Conservation (phyloP, 1,140 invertebrate species). For the Temnothorax curvispinosus region DNA sequence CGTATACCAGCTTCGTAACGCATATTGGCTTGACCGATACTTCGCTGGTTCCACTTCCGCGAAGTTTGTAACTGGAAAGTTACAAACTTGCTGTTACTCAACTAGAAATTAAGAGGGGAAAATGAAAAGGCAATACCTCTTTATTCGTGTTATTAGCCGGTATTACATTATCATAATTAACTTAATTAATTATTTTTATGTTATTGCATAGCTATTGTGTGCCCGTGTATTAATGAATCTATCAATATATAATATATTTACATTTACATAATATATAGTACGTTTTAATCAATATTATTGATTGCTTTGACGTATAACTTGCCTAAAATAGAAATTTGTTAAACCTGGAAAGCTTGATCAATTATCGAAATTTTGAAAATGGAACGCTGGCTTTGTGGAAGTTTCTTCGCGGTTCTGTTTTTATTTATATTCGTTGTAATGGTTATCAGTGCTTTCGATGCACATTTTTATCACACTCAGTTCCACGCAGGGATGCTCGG, state of each 20-base stretch:
- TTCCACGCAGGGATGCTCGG: not conserved
- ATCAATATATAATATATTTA: not conserved
- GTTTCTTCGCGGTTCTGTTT: not conserved
- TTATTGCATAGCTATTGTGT: not conserved
- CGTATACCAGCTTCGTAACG: constrained; percentile 34
- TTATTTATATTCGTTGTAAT: not conserved
- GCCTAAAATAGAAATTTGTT: not conserved
- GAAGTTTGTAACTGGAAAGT: constrained; percentile 33
- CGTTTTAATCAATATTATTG: not conserved
- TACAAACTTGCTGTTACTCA: not conserved
- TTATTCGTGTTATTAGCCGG: not conserved
- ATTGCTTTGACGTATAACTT: not conserved
- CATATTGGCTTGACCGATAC: constrained; percentile 23
- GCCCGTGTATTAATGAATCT: not conserved
- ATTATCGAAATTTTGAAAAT: not conserved
- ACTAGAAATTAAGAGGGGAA: constrained; percentile 4
- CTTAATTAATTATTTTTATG: not conserved
- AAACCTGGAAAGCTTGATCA: not conserved
- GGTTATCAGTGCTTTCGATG: constrained; percentile 1
- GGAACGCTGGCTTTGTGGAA: not conserved
- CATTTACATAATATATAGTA: not conserved
- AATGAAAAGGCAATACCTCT: not conserved
- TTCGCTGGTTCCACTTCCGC: constrained; percentile 21
- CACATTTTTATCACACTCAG: constrained; percentile 29
- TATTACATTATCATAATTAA: not conserved